phyloP scores from a whole-genome alignment of 2,797 vertebrate genomes.

The Paguma larvata region DNA sequence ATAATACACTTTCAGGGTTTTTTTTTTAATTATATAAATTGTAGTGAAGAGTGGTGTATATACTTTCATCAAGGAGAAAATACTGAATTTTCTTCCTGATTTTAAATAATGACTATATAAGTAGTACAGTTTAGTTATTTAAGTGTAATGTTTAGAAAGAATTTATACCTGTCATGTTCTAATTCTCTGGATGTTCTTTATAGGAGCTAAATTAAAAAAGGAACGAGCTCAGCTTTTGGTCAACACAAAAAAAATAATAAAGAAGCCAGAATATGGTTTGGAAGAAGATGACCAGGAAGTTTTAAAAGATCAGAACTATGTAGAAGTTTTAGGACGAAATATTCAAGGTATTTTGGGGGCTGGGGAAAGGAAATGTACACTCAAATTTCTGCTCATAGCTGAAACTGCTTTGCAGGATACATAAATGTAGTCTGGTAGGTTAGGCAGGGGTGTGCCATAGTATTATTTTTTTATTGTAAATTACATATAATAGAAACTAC shows the following conservation, averaged over 20 bases:
- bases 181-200: slow-evolving; percentile 76
- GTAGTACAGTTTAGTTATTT: slow-evolving; percentile 28
- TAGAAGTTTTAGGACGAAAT: slow-evolving; percentile 91
- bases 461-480: neutral
- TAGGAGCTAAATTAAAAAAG: slow-evolving; percentile 87
- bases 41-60: neutral
- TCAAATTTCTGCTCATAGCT: neutral
- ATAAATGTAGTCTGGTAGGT: neutral
- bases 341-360: slow-evolving; percentile 88
- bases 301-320: slow-evolving; percentile 92
- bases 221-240: slow-evolving; percentile 89
- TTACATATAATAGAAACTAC: neutral
- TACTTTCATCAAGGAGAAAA: slow-evolving; percentile 55
- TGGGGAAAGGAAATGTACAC: neutral
- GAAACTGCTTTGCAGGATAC: slow-evolving; percentile 10
- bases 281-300: slow-evolving; percentile 88
- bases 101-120: slow-evolving; percentile 51
- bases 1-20: neutral
- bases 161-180: slow-evolving; percentile 12
- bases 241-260: slow-evolving; percentile 88
- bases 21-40: slow-evolving; percentile 25
- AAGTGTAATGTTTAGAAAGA: slow-evolving; percentile 49
- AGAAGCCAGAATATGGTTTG: slow-evolving; percentile 83
- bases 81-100: neutral
- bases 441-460: neutral